Base-by-base conservation (phyloP, 2,113 vertebrate genomes). In the Apteryx owenii region DNA sequence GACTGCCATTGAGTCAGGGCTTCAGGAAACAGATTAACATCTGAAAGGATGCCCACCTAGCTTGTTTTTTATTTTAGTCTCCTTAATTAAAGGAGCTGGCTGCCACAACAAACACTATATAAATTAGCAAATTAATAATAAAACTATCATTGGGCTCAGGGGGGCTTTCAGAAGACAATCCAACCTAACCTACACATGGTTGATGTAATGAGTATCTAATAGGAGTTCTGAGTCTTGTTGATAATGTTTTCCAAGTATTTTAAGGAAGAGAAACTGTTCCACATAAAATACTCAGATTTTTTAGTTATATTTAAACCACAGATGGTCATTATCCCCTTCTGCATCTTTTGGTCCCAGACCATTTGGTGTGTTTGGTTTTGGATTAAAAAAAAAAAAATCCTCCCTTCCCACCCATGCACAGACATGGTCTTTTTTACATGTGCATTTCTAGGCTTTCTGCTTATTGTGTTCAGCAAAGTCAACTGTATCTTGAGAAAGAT, bases 91-190 rank as follows among this genome's bases (percentile, higher is more conserved):
- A 90, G 51, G 16, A 85, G 53, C 58, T 85, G 50, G 20, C 81
- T 95, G 48, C 44, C 21, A 50, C 50, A 94, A 53, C 23, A 83
- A 92, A 72, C 44, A 46, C 42, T 68, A 9, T n/a, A 72, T 72
- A 70, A 93, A 95, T 89, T 50, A 89, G 8, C 18, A 92, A 78
- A 93, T 92, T 90, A 93, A 89, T 90, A 92, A 93, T 73, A 87
- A 97, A 96, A 54, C 19, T 79, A 69, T 89, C 46, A 50, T 36
- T 84, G 66, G 58, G 15, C 78, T 84, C 68, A 70, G 22, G 15
- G 50, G 51, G 16, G 2, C 42, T 92, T 90, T 92, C 40, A 54
- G 77, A 75, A 90, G 64, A 66, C 58, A 85, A 40, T 85, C 81
- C 62, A 95, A 79, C 29, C 54, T 58, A 81, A 16, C 33, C 25